phyloP scores from a whole-genome alignment of 2,113 vertebrate genomes.

The Chaenogobius annularis region DNA sequence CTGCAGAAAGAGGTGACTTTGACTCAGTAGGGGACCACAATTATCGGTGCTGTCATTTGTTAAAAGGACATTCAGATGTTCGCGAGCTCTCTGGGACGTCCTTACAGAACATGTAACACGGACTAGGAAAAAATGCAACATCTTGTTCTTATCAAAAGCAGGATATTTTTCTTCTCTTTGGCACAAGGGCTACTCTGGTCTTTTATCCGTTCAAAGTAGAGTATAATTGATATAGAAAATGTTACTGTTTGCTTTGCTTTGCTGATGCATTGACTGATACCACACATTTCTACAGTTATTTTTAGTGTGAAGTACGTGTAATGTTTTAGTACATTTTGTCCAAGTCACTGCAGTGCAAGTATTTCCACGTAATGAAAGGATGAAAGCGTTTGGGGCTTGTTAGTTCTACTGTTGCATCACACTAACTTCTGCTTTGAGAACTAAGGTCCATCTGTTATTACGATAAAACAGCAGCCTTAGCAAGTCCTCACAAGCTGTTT shows the following conservation, averaged over 20 bases:
- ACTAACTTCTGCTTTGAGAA: not conserved
- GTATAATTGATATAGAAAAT: no score
- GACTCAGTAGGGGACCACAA: conserved; percentile 8
- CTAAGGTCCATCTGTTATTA: not conserved
- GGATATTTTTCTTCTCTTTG: not conserved
- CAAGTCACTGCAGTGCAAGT: not conserved
- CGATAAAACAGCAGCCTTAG: not conserved
- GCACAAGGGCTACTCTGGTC: not conserved
- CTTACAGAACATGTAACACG: conserved; percentile 7
- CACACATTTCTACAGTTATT: no score
- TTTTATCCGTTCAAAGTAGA: no score
- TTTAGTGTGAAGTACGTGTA: not conserved
- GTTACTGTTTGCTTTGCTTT: no score
- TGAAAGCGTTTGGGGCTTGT: not conserved
- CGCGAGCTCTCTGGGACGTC: conserved; percentile 1
- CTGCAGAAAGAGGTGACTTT: conserved; percentile 1
- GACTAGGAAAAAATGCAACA: not conserved
- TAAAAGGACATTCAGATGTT: not conserved
- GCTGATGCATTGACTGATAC: no score
- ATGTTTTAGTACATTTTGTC: not conserved
- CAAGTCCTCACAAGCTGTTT: conserved; percentile 1
- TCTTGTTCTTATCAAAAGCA: not conserved
- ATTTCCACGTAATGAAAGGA: not conserved
- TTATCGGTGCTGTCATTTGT: conserved; percentile 9
- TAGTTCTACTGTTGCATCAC: not conserved